Evolutionary conservation across 2,888 invertebrate genomes (phyloP).

Genomic region (Epinotia bilunana): DNA sequence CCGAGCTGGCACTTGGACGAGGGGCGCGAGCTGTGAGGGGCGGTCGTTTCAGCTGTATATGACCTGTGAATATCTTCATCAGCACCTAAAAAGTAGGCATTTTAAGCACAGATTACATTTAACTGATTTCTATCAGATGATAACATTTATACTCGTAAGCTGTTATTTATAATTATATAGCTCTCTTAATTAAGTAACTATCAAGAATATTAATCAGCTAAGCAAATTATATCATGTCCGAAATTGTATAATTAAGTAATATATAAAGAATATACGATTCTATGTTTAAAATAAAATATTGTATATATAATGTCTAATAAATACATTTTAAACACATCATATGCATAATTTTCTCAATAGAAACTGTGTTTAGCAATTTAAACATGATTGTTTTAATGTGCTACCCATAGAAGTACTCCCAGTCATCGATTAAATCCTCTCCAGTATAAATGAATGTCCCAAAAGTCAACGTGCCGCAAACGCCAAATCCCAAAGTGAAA

Average conservation of each 20-base stretch:
- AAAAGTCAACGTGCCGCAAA: too few relatives aligned
- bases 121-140: neutral
- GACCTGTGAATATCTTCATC: neutral
- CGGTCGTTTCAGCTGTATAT: too few relatives aligned
- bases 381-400: neutral
- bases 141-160: neutral
- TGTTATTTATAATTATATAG: slow-evolving; percentile 6
- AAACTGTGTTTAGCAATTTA: neutral
- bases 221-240: neutral
- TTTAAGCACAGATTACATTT: neutral
- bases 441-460: too few relatives aligned
- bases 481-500: too few relatives aligned
- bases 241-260: neutral
- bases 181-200: neutral
- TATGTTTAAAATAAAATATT: slow-evolving; percentile 1
- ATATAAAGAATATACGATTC: neutral
- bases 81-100: neutral
- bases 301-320: neutral
- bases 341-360: neutral
- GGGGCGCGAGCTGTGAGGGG: too few relatives aligned
- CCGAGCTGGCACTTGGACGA: too few relatives aligned
- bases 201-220: neutral
- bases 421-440: too few relatives aligned
- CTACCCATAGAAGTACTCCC: too few relatives aligned
- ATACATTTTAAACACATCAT: neutral